phyloP scores from a whole-genome alignment of 2,797 vertebrate genomes.

The Helarctos malayanus region DNA sequence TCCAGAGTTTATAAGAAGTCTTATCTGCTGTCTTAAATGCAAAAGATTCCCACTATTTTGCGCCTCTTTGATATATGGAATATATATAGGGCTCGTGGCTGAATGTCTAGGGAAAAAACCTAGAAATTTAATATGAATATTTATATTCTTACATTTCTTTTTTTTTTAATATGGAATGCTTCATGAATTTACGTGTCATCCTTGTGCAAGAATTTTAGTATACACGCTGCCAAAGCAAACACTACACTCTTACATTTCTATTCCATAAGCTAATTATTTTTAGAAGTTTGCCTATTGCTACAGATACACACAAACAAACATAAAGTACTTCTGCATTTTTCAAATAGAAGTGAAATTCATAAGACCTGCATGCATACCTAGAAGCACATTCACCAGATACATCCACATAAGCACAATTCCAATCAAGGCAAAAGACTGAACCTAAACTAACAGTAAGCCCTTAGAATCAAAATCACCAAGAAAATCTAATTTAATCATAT shows the following conservation, averaged over 20 bases:
- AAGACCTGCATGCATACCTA: neutral
- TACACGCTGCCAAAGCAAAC: neutral
- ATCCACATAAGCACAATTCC: neutral
- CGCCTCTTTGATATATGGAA: neutral
- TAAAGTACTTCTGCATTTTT: neutral
- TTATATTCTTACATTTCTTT: neutral
- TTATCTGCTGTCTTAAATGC: neutral
- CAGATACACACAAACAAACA: neutral
- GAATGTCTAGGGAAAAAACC: neutral
- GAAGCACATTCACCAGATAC: neutral
- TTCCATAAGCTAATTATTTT: neutral
- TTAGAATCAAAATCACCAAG: constrained; percentile 29
- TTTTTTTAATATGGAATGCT: neutral
- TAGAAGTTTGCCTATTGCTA: neutral
- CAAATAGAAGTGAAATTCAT: constrained; percentile 18
- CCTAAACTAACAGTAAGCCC: neutral
- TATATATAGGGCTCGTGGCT: neutral
- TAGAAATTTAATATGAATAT: constrained; percentile 24
- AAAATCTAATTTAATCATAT: neutral
- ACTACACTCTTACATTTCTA: neutral
- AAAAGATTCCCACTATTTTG: neutral
- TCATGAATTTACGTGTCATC: neutral
- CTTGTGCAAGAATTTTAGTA: neutral
- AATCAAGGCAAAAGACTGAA: neutral
- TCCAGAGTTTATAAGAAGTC: neutral